Percentiles rank a stretch among this genome's conserved stretches.
Conservation (phyloP, 2,888 invertebrate species). For the Lacanobia oleracea region DNA sequence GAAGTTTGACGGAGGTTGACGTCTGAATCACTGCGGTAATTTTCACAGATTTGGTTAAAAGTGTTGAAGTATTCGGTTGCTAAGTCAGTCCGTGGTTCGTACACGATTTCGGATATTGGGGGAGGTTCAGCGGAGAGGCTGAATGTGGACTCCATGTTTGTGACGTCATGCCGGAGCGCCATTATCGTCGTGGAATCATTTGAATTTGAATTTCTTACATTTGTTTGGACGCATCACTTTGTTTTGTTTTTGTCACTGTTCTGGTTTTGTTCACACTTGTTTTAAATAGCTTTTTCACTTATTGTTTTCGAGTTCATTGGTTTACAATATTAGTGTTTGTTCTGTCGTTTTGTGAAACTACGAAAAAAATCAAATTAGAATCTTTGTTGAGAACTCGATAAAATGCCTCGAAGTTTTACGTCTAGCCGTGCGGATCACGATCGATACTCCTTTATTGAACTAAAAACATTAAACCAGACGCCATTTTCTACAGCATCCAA, state of each 20-base stretch:
- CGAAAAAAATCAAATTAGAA: not conserved
- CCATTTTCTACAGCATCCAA: constrained; percentile 2
- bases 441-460: not conserved
- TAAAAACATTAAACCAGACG: not conserved
- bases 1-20: constrained; percentile 83
- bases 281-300: constrained; percentile 24
- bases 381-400: not conserved
- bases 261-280: constrained; percentile 47
- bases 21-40: constrained; percentile 82
- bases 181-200: constrained; percentile 74
- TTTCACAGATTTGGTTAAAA: constrained; percentile 87
- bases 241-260: constrained; percentile 50
- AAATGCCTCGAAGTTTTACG: not conserved
- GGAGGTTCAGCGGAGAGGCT: constrained; percentile 90
- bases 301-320: constrained; percentile 14
- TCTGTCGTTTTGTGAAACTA: constrained; percentile 17
- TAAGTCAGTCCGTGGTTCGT: constrained; percentile 82
- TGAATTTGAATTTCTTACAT: constrained; percentile 84
- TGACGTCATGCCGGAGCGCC: constrained; percentile 82
- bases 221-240: constrained; percentile 79
- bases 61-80: constrained; percentile 88
- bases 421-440: constrained; percentile 12
- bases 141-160: constrained; percentile 86
- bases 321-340: constrained; percentile 11
- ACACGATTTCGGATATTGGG: constrained; percentile 84